Base-by-base conservation (phyloP, 1,140 invertebrate species). In the Drosophila repletoides region DNA sequence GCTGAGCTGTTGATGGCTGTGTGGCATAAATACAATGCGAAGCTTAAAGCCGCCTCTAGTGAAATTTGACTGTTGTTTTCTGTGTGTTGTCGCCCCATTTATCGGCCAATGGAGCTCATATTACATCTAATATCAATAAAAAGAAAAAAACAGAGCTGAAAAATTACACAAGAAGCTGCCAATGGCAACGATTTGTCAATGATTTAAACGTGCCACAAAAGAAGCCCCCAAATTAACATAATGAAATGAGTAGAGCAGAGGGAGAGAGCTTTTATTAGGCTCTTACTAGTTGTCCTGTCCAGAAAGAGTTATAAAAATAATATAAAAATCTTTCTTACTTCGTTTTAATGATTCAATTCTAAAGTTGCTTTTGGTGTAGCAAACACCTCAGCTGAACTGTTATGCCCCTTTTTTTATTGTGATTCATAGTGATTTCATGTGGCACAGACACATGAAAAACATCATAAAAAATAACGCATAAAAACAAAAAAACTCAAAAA, bases 101-200 rank as follows among this genome's bases (percentile, higher is more conserved):
- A 64, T 45, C 22, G 61, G 15, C 41, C 22, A 29, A 14, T 17
- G 33, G 12, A 34, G 43, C 26, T 72, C 72, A 43, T 45, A 76
- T 80, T 72, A 72, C 70, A 40, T 33, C 10, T 5, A 43, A 31
- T 17, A 17, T 22, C 14, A 2, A 55, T 19, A 26, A 21, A 45
- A 14, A 29, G 26, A 6, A 1, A 17, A 15, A 17, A 29, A 6
- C 22, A 46, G 43, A 49, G 36, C n/a, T 61, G 45, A 22, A 14
- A 64, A 34, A 56, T 56, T 49, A 72, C 61, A 55, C 28, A 26
- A 53, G 34, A 65, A 70, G 63, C 58, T 80, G 76, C 71, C 76
- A 65, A 58, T 34, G 15, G 33, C 76, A 75, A 38, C 56, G 33
- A 80, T 80, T 80, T 71, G 66, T 79, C 76, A 71, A 55, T 58